Percentiles rank a stretch among this genome's conserved stretches.
Evolutionary conservation across 2,888 invertebrate genomes (phyloP).

Genomic region (Liposcelis brunnea): DNA sequence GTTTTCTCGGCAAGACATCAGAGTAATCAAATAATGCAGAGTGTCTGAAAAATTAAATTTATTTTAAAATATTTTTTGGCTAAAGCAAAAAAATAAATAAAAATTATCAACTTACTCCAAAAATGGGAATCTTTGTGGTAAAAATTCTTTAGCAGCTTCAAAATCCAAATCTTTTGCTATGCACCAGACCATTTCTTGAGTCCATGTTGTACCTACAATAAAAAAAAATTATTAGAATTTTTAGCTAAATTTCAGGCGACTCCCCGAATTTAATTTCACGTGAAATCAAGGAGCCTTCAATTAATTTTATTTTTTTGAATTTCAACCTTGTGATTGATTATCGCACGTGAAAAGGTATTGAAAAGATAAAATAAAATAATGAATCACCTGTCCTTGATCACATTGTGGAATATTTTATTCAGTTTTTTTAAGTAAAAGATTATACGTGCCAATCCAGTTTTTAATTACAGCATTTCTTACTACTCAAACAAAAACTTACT

Average conservation of each 20-base stretch:
- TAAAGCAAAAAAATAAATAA: neutral
- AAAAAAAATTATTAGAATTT: slow-evolving; percentile 11
- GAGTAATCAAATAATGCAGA: slow-evolving; percentile 27
- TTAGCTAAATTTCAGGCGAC: neutral
- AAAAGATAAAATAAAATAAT: neutral
- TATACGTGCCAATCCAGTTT: too few relatives aligned
- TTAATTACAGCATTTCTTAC: too few relatives aligned
- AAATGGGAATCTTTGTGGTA: slow-evolving; percentile 50
- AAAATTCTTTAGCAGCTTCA: slow-evolving; percentile 31
- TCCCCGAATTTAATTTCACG: slow-evolving; percentile 1
- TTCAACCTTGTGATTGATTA: too few relatives aligned
- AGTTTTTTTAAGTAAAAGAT: too few relatives aligned
- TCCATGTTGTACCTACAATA: slow-evolving; percentile 55
- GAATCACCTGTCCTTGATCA: slow-evolving; percentile 2
- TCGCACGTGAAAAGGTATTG: too few relatives aligned
- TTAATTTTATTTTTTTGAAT: neutral
- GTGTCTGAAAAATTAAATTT: slow-evolving; percentile 21
- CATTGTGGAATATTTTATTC: too few relatives aligned
- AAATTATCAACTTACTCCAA: slow-evolving; percentile 36
- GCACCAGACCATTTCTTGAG: slow-evolving; percentile 58
- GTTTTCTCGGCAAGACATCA: slow-evolving; percentile 20
- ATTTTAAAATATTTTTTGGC: neutral
- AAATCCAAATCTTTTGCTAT: slow-evolving; percentile 44
- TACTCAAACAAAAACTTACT: too few relatives aligned
- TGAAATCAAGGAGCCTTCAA: neutral